A percentile compares a stretch with the other conserved stretches of the same genome.
These are phyloP conservation scores for Criorhina ranunculi DNA, from an alignment of 2,888 invertebrate genomes.

Conservation along the genomic window DNA sequence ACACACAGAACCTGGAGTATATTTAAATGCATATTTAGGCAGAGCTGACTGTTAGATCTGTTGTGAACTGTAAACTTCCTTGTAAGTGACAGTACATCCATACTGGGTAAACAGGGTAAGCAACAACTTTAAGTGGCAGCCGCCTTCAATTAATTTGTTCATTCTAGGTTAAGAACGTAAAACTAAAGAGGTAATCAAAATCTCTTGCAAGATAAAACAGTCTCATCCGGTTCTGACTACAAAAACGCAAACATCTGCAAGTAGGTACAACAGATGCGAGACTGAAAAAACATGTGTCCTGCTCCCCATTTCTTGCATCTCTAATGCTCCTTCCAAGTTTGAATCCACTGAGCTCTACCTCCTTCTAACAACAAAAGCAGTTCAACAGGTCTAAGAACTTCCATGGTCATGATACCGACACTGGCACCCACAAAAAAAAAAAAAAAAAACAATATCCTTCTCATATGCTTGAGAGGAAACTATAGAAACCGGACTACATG, in stretches of 20 bases:
- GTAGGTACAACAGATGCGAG: conserved; percentile 3
- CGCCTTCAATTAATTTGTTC: too few relatives aligned
- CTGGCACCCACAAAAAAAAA: conserved; percentile 26
- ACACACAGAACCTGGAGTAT: too few relatives aligned
- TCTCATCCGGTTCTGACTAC: too few relatives aligned
- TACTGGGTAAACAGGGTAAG: too few relatives aligned
- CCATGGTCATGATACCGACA: conserved; percentile 22
- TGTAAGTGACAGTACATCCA: too few relatives aligned
- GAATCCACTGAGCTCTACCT: not conserved
- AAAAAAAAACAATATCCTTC: not conserved
- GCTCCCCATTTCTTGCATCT: not conserved
- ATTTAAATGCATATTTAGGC: too few relatives aligned
- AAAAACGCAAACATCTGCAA: not conserved
- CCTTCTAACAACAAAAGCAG: conserved; percentile 17
- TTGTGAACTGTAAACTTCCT: too few relatives aligned
- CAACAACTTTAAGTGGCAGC: too few relatives aligned
- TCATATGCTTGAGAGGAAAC: conserved; percentile 1
- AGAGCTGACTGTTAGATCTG: too few relatives aligned
- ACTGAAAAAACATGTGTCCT: not conserved
- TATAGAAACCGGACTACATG: conserved; percentile 12
- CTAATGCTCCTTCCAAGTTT: not conserved
- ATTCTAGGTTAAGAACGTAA: too few relatives aligned
- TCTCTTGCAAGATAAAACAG: too few relatives aligned
- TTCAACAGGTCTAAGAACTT: conserved; percentile 52
- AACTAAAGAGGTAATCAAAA: too few relatives aligned